Base-by-base conservation (phyloP, 2,888 invertebrate species). In the Pinctada fucata region DNA sequence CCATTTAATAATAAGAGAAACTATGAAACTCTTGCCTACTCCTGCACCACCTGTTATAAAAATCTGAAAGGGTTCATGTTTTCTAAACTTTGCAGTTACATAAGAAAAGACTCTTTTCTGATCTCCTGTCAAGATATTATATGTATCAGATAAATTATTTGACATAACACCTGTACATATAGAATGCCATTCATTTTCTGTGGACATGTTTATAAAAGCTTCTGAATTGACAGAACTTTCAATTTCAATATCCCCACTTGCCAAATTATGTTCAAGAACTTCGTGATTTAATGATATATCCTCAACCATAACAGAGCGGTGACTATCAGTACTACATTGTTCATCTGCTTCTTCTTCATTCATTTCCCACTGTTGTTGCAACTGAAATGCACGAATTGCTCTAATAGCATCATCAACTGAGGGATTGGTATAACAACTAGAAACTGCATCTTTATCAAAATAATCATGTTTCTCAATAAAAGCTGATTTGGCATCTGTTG, bases 31-130 rank as follows among this genome's bases (percentile, higher is more conserved):
- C 52, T 79, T 79, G 3, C 76, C 79, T 16, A 70, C 70, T 63
- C 75, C 78, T 48, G 75, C 78, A 10, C 78, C 78, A 10, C 78
- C 78, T 50, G 78, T 78, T 52, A 68, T 13, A 65, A 78, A 78
- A 63, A 78, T 68, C n/a, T 78, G 52, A 48, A 78, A 51, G 10
- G 45, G 58, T 31, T 13, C 6, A 45, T 47, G 48, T 68, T 68
- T 52, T 4, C 8, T 10, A 8, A 51, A n/a, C 48, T 2, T 13
- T 50, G 68, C 47, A 13, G 52, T 75, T n/a, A 45, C 52, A n/a
- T 58, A 67, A 13, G n/a, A 64, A 50, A 75, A 58, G 16, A 75
- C 75, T 47, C 16, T n/a, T 16, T 4, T 47, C 66, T 75, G 63
- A 63, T 75, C 75, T 64, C 31, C 51, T 31, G 67, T 74, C 13